Base-by-base conservation (phyloP, 2,113 vertebrate species). In the Podiceps cristatus region DNA sequence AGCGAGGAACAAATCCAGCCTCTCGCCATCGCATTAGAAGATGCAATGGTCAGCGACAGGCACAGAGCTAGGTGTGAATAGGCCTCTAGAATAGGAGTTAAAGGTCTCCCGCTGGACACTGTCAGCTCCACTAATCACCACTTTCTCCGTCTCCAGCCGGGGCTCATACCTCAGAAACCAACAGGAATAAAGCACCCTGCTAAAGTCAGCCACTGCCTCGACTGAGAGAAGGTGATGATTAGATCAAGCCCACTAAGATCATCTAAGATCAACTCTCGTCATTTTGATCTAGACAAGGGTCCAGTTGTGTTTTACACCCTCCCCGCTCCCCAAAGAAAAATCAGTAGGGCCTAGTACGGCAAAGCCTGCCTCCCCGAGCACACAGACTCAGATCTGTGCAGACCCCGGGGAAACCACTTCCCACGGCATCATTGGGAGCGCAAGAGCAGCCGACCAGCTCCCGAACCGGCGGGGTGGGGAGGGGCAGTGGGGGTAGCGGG, bases 21-120 rank as follows among this genome's bases (percentile, higher is more conserved):
- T 29, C 35, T 7, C 4, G 18, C 27, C 47, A 1, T 6, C 0
- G 53, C 0, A 0, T 8, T 7, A 11, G 0, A 17, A 28, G 44
- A 82, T 2, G 17, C 50, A 28, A 18, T 17, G 2, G 33, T 4
- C 2, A 1, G 37, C 1, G 4, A 45, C 1, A 7, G 64, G 44
- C 56, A 31, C 50, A 18, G 63, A 2, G 0, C 56, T 11, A 40
- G 64, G 52, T 3, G 10, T 6, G 9, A 69, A 29, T 16, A 17
- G 44, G 44, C 2, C 53, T 25, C 76, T 19, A 19, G 4, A 23
- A 6, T 12, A 3, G 66, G 27, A 49, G 37, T 7, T 11, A 19
- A 40, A 60, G 49, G 59, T 52, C 66, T 62, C 47, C 49, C 0
- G 1, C 5, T 1, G 35, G 24, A 18, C 27, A 27, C 23, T 2